These are phyloP conservation scores for Bellardia bayeri DNA, from an alignment of 2,888 invertebrate genomes.

Conservation along the genomic window DNA sequence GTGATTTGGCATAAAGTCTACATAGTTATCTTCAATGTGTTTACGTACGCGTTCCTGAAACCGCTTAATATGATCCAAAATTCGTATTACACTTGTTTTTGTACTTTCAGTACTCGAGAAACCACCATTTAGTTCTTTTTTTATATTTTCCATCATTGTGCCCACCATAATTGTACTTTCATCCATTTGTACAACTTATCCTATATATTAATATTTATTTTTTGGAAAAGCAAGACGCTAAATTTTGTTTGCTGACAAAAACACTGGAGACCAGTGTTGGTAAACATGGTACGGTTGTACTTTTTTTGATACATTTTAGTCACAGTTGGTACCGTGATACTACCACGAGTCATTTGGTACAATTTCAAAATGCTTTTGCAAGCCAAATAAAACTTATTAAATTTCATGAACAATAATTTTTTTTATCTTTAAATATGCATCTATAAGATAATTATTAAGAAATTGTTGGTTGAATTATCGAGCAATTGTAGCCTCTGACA, in stretches of 20 bases:
- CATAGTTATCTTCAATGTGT: conserved; percentile 83
- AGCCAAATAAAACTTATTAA: too few relatives aligned
- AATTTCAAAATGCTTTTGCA: too few relatives aligned
- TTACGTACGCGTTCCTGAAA: conserved; percentile 81
- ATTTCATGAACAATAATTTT: too few relatives aligned
- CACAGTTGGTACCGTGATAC: too few relatives aligned
- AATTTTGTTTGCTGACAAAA: background rate
- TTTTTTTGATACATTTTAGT: too few relatives aligned
- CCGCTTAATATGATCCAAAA: conserved; percentile 80
- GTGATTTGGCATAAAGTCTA: conserved; percentile 82
- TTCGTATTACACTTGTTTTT: conserved; percentile 79
- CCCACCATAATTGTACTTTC: background rate
- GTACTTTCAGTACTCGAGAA: conserved; percentile 75
- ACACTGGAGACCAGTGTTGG: background rate
- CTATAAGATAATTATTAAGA: too few relatives aligned
- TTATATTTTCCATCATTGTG: conserved; percentile 20
- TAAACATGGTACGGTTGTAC: too few relatives aligned
- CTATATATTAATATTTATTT: background rate
- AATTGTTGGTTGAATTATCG: too few relatives aligned
- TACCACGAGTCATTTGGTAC: too few relatives aligned
- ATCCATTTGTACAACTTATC: background rate
- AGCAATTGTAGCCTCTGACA: too few relatives aligned
- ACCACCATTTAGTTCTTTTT: conserved; percentile 39
- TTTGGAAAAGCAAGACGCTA: background rate
- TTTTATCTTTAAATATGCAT: too few relatives aligned